Evolutionary conservation across 2,113 vertebrate genomes (phyloP).

Genomic region (Sinosuthora webbiana): DNA sequence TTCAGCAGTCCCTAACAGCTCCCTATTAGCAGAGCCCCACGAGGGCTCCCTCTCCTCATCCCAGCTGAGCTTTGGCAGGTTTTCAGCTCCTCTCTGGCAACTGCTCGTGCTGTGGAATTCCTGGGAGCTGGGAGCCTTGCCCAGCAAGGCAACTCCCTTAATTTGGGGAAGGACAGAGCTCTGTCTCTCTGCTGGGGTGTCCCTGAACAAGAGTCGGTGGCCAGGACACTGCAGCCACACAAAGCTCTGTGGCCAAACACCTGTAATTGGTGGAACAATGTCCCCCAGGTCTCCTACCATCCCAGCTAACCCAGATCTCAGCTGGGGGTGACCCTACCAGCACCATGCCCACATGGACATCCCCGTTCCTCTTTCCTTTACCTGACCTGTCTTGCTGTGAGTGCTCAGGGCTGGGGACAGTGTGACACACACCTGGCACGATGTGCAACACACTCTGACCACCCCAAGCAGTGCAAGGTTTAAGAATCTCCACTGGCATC

Average conservation of each 20-base stretch:
- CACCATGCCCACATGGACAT: too few relatives aligned
- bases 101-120: fast-evolving
- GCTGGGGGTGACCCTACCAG: not conserved
- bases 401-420: not conserved
- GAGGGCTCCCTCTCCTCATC: fast-evolving
- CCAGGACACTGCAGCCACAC: fast-evolving
- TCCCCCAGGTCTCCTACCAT: not conserved
- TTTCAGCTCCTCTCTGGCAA: not conserved
- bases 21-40: not conserved
- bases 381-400: not conserved
- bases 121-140: not conserved
- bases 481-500: not conserved
- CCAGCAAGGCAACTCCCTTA: not conserved
- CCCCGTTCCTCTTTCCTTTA: not conserved
- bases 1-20: not conserved
- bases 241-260: not conserved
- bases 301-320: not conserved
- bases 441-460: fast-evolving
- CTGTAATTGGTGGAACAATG: fast-evolving
- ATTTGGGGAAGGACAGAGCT: not conserved
- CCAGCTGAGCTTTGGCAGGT: not conserved
- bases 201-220: fast-evolving
- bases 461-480: not conserved
- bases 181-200: fast-evolving
- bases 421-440: not conserved